Base-by-base conservation (phyloP, 2,797 vertebrate species). In the Aythya fuligula region DNA sequence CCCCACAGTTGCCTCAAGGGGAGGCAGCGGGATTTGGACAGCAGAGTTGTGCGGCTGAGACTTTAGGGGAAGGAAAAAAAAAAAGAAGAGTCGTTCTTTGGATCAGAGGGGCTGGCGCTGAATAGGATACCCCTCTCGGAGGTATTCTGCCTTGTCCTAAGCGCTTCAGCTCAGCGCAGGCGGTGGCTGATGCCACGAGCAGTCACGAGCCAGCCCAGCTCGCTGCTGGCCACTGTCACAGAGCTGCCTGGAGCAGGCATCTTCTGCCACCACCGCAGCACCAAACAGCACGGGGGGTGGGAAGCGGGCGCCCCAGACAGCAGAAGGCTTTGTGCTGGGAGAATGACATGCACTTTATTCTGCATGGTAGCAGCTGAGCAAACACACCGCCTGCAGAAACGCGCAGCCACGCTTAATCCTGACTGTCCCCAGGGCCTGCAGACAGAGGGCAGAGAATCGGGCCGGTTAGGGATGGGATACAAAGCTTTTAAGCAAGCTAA, bases 311-410 rank as follows among this genome's bases (percentile, higher is more conserved):
- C 69, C 82, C 94, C 36, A 34, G 79, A 69, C 54, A 70, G 28
- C 54, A 89, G 47, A 61, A 78, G 60, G 25, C 78, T 93, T 84
- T 89, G 49, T 90, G 58, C 70, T 39, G 0, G 30, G 51, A 88
- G 69, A 72, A 82, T n/a, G 75, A 27, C 32, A 56, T 14, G 2
- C 14, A 2, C 70, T 54, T 78, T 38, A 67, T 64, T 87, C 70
- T 85, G 79, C 60, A 22, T 36, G 89, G 51, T 73, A 27, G 47
- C 85, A 90, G 75, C 93, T 90, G 81, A 69, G 75, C 92, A 85
- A 94, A 90, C 45, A 47, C 6, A 41, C n/a, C 70, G 78, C 65
- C 75, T 69, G 65, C 64, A 83, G 54, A 89, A 85, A 47, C 13
- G 4, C 1, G 1, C 22, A 6, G 41, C 3, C 1, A 75, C 30